These are phyloP conservation scores for Drosophila grimshawi DNA, from an alignment of 1,140 invertebrate species.

Conservation along the genomic window DNA sequence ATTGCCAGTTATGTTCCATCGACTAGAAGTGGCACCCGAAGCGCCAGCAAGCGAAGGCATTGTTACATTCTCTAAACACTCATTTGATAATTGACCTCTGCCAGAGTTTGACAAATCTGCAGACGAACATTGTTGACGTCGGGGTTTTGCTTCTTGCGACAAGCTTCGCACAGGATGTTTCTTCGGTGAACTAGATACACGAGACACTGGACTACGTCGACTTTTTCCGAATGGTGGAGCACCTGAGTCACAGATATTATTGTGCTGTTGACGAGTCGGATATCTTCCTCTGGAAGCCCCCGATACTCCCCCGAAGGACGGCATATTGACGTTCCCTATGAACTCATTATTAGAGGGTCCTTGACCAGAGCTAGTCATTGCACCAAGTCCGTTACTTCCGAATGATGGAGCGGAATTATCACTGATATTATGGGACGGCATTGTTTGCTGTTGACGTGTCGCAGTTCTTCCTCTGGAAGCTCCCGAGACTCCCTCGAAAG, in stretches of 20 bases:
- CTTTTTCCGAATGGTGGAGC: constrained; percentile 7
- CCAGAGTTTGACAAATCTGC: neutral
- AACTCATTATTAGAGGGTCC: constrained; percentile 10
- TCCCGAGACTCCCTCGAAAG: constrained; percentile 5
- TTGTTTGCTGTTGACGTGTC: neutral
- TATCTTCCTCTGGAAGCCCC: neutral
- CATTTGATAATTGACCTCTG: neutral
- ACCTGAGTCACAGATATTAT: neutral
- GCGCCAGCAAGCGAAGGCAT: constrained; percentile 7
- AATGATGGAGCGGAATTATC: neutral
- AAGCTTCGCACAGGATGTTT: constrained; percentile 21
- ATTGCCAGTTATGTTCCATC: neutral
- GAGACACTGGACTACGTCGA: neutral
- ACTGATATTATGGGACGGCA: neutral
- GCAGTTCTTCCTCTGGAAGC: neutral
- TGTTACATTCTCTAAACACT: constrained; percentile 18
- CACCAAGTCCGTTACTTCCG: neutral
- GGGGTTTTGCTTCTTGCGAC: constrained; percentile 8
- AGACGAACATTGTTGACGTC: neutral
- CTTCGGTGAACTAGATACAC: neutral
- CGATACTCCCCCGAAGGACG: constrained; percentile 8
- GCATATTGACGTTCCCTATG: constrained; percentile 33
- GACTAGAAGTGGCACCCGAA: neutral
- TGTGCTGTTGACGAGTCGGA: neutral
- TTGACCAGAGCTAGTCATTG: neutral